A percentile compares a stretch with the other conserved stretches of the same genome.
phyloP scores from a whole-genome alignment of 2,113 vertebrate genomes.

The Ciconia maguari region DNA sequence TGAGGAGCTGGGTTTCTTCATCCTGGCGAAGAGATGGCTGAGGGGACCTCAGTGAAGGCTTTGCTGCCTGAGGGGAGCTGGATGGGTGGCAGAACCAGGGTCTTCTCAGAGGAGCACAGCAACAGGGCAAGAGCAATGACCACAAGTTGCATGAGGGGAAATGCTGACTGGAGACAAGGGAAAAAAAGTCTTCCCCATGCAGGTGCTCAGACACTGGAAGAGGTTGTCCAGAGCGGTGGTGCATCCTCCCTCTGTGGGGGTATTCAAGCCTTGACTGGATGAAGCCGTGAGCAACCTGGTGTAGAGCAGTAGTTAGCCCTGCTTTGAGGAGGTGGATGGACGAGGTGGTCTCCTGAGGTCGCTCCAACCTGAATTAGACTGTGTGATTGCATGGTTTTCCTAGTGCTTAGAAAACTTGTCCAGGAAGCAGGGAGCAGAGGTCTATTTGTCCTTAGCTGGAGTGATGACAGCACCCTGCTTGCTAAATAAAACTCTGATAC shows the following conservation, averaged over 20 bases:
- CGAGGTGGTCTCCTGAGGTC: background rate
- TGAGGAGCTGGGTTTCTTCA: background rate
- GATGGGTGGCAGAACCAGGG: background rate
- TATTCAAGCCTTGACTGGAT: background rate
- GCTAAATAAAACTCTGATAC: background rate
- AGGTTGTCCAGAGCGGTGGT: background rate
- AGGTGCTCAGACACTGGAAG: background rate
- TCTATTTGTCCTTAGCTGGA: background rate
- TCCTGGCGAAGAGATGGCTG: background rate
- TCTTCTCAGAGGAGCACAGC: background rate
- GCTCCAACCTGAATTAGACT: background rate
- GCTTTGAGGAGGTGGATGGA: background rate
- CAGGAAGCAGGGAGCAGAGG: background rate
- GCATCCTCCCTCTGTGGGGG: background rate
- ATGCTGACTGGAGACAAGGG: background rate
- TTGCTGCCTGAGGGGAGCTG: background rate
- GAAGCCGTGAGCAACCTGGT: background rate
- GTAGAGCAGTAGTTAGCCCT: background rate
- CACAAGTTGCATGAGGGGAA: background rate
- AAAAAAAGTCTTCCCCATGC: fast-evolving
- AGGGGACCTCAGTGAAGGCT: background rate
- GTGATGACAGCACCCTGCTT: background rate
- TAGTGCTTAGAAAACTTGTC: background rate
- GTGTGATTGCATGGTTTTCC: background rate
- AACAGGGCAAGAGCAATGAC: background rate